Conservation (phyloP, 2,113 vertebrate species). For the Opisthocomus hoazin region DNA sequence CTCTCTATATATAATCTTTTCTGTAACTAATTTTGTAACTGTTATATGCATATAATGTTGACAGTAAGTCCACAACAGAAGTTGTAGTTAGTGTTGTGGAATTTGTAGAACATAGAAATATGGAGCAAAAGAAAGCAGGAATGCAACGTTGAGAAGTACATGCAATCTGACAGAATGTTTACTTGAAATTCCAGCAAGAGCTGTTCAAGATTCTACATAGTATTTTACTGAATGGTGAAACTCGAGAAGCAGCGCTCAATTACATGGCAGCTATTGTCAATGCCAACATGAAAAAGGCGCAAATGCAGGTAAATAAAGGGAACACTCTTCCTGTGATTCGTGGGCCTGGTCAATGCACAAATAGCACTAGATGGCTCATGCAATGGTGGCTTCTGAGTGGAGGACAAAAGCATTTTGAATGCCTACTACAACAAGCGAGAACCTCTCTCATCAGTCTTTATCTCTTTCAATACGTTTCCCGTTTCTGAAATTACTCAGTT, state of each 20-base stretch:
- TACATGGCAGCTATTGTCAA: slow-evolving; percentile 97
- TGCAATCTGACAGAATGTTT: neutral
- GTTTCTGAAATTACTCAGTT: neutral
- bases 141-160: neutral
- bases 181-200: slow-evolving; percentile 80
- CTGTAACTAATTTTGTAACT: neutral
- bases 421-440: neutral
- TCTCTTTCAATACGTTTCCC: neutral
- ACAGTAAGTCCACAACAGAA: neutral
- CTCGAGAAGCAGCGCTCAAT: slow-evolving; percentile 88
- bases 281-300: slow-evolving; percentile 96
- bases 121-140: neutral
- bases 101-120: neutral
- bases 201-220: slow-evolving; percentile 96
- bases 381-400: neutral
- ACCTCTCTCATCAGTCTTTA: neutral
- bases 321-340: neutral
- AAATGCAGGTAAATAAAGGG: slow-evolving; percentile 87
- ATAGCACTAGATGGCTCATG: neutral
- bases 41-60: neutral
- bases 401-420: neutral
- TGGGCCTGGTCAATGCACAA: neutral
- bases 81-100: neutral
- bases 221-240: slow-evolving; percentile 92
- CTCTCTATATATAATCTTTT: neutral